Evolutionary conservation across 35 echinoderm and acorn worm genomes (phyloP).

Genomic region (Heliocidaris tuberculata): DNA sequence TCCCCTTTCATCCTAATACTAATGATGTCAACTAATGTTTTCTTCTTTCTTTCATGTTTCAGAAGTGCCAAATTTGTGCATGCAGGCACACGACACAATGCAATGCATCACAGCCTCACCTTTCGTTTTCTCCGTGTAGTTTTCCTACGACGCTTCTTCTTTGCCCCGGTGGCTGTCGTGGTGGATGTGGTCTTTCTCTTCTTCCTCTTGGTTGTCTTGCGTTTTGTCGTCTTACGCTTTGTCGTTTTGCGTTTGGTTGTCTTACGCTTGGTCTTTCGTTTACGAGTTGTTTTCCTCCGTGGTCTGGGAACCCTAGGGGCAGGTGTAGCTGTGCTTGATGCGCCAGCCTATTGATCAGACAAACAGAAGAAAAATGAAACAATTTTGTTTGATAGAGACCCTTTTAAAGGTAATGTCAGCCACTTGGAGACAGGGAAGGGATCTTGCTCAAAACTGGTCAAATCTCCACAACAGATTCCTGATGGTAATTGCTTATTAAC

Average conservation of each 20-base stretch:
- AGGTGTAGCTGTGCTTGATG: background rate
- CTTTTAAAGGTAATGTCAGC: no score
- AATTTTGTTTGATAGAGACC: background rate
- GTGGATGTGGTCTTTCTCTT: constrained; percentile 51
- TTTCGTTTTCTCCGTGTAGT: constrained; percentile 21
- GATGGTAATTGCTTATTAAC: no score
- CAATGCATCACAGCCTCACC: background rate
- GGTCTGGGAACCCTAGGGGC: background rate
- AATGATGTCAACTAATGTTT: no score
- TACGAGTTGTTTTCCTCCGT: constrained; percentile 45
- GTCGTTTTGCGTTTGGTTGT: constrained; percentile 52
- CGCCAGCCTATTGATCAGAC: background rate
- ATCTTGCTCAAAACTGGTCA: no score
- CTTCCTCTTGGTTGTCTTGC: constrained; percentile 44
- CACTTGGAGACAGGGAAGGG: no score
- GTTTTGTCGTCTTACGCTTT: constrained; percentile 47
- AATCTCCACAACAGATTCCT: no score
- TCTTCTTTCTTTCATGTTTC: no score
- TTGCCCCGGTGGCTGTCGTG: constrained; percentile 48
- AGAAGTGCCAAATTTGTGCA: no score
- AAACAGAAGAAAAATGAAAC: background rate
- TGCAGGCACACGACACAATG: background rate
- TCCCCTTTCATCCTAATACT: no score
- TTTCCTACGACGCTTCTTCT: constrained; percentile 42
- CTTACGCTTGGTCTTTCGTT: constrained; percentile 49